Conservation (phyloP, 2,888 invertebrate genomes). For the Platypus cylindrus region DNA sequence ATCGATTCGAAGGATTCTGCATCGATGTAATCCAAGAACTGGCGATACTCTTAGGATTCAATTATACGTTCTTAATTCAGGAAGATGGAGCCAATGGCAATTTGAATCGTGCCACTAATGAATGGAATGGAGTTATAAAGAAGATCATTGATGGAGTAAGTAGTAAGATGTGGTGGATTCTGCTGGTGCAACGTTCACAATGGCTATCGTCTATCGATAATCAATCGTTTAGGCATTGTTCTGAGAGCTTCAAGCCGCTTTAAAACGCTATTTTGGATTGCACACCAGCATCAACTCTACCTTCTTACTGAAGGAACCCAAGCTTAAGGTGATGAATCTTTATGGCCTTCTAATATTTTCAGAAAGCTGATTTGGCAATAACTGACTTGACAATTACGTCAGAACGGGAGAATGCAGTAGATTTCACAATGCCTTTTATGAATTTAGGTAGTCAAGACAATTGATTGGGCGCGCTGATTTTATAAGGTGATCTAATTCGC, state of each 20-base stretch:
- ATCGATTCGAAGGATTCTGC: conserved; percentile 76
- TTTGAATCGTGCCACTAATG: conserved; percentile 42
- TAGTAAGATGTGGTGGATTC: no score
- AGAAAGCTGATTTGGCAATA: conserved; percentile 85
- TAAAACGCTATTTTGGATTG: no score
- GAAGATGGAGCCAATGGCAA: conserved; percentile 65
- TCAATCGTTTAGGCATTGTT: no score
- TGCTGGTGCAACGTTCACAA: no score
- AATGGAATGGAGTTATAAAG: conserved; percentile 67
- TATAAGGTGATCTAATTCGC: conserved; percentile 5
- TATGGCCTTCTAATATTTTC: conserved; percentile 5
- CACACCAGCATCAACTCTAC: no score
- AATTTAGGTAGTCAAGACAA: conserved; percentile 49
- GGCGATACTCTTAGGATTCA: conserved; percentile 64
- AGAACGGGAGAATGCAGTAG: conserved; percentile 75
- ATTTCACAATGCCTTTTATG: conserved; percentile 95
- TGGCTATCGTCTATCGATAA: no score
- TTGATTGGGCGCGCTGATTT: not conserved
- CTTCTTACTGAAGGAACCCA: no score
- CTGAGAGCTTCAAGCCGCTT: no score
- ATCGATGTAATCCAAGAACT: conserved; percentile 78
- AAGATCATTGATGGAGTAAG: conserved; percentile 58
- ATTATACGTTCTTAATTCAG: conserved; percentile 68
- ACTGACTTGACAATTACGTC: conserved; percentile 85
- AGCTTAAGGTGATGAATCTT: no score